Evolutionary conservation across 2,888 invertebrate genomes (phyloP).

Genomic region (Ophraella communa): DNA sequence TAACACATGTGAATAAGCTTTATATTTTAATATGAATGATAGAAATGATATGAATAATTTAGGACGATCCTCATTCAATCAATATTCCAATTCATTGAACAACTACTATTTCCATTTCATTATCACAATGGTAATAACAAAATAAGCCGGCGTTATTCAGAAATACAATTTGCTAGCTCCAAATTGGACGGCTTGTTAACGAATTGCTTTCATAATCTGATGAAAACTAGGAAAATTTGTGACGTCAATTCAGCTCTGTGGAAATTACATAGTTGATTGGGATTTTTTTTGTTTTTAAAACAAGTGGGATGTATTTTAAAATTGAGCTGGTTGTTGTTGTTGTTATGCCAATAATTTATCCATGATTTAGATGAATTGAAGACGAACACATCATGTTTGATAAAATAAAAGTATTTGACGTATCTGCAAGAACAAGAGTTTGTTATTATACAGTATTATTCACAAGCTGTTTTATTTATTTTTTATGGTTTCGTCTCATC

Average conservation of each 20-base stretch:
- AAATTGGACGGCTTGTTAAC: background rate
- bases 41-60: background rate
- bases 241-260: background rate
- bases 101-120: slow-evolving; percentile 1
- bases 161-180: background rate
- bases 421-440: too few species aligned
- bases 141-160: too few species aligned
- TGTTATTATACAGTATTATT: too few species aligned
- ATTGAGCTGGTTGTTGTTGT: background rate
- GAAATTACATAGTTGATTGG: background rate
- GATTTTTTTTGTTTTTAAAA: background rate
- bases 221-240: background rate
- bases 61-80: slow-evolving; percentile 3
- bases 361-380: background rate
- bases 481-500: too few species aligned
- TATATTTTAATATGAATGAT: background rate
- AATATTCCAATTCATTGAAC: slow-evolving; percentile 5
- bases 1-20: too few species aligned
- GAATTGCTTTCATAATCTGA: background rate
- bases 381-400: too few species aligned
- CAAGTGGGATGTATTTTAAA: background rate
- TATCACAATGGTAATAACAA: too few species aligned
- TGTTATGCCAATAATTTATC: background rate
- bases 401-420: too few species aligned
- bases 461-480: too few species aligned